These are phyloP conservation scores for Phycodurus eques DNA, from an alignment of 2,113 vertebrate species.

Conservation along the genomic window DNA sequence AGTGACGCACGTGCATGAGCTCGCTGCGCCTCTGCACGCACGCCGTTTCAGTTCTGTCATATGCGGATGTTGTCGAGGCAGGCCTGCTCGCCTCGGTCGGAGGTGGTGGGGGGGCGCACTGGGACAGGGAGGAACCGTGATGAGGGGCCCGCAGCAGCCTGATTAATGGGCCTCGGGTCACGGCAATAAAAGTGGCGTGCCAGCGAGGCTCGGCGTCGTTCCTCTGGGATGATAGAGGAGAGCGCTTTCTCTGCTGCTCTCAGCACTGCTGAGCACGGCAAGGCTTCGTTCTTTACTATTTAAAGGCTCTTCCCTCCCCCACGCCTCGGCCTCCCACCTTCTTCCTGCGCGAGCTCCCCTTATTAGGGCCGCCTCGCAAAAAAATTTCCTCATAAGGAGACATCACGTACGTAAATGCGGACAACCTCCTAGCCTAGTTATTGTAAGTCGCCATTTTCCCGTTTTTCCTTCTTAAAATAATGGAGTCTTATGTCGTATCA, in stretches of 20 bases:
- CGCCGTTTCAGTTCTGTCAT: constrained; percentile 34
- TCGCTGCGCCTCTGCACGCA: background rate
- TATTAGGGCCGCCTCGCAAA: constrained; percentile 7
- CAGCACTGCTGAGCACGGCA: constrained; percentile 41
- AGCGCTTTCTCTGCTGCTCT: constrained; percentile 50
- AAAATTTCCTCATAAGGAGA: constrained; percentile 7
- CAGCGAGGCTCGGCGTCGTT: constrained; percentile 61
- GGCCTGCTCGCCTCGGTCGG: constrained; percentile 4
- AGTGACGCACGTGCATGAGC: constrained; percentile 12
- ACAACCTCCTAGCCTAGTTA: background rate
- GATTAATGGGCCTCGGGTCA: constrained; percentile 73
- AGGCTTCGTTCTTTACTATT: constrained; percentile 49
- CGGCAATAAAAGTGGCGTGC: constrained; percentile 69
- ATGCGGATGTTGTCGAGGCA: constrained; percentile 51
- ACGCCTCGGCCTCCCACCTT: constrained; percentile 8
- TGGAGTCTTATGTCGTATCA: background rate
- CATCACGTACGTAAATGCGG: background rate
- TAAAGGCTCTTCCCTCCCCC: constrained; percentile 40
- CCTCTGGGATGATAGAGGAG: constrained; percentile 66
- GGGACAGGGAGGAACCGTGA: constrained; percentile 43
- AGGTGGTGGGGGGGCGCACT: constrained; percentile 19
- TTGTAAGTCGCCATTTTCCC: constrained; percentile 11
- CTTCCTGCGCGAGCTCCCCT: constrained; percentile 12
- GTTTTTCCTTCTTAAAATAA: constrained; percentile 3
- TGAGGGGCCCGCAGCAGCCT: constrained; percentile 58